Base-by-base conservation (phyloP, 2,113 vertebrate genomes). In the Pelusios castaneus region DNA sequence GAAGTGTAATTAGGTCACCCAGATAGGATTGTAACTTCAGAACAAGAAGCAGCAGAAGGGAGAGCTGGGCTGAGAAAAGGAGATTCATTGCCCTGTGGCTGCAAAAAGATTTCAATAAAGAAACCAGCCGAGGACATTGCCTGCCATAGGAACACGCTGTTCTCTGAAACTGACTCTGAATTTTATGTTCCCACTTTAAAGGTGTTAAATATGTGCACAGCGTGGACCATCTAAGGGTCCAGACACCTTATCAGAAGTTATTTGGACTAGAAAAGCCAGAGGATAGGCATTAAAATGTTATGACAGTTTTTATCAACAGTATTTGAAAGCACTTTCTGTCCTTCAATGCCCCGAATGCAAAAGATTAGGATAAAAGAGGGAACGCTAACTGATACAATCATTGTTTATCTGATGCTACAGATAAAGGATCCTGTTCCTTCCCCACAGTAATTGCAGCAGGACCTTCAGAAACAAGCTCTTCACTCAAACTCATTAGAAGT, bases 191-290 rank as follows among this genome's bases (percentile, higher is more conserved):
- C 24, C 22, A 43, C 41, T 43, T 75, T 43, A 82, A 29, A 75
- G 51, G 7, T 38, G 67, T 3, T 8, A 38, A 12, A 2, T 1
- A 24, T 31, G 56, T 47, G 86, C 88, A 49, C 13, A 85, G 87
- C 85, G 79, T 14, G 82, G 82, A 77, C 49, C 89, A 21, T 25
- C 94, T 87, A 80, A 27, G 84, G 77, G 82, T 60, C 87, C 31
- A 84, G 47, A 41, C 73, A 77, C 87, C 84, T 91, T 31, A 82
- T 80, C 73, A 92, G 91, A 84, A 73, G 82, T 47, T 77, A 80
- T 82, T 96, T 89, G 41, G 87, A 27, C 17, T 88, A 38, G 78
- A 77, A 51, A 86, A 93, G 87, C 6, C 52, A 96, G 82, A 85
- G 41, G 47, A 87, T 87, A 82, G 29, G 84, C 85, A 95, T 95